Evolutionary conservation across 2,797 vertebrate species (phyloP), one percentile per base, ranked within the genome.

Genomic region (Micropoecilia bifurca): DNA sequence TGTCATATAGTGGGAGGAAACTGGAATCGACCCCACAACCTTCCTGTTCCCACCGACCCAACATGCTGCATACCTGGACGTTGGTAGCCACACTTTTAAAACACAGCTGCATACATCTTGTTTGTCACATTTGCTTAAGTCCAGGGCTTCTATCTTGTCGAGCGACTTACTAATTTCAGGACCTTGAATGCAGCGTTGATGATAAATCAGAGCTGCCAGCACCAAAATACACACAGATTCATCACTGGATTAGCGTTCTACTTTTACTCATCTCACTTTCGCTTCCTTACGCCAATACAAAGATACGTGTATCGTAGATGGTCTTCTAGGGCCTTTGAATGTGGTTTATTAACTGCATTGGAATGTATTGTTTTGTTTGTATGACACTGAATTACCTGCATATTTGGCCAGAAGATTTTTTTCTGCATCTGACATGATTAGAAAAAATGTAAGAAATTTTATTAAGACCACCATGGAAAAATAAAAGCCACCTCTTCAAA

Each of bases 161-260:
- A 90, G 91, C 63, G 73, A 93, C 88, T 94, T 86, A 86, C 93
- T 96, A 95, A 96, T 95, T 95, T 93, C 92, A 90, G 86, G 91
- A 94, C 94, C 92, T 91, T 94, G 94, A 94, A 92, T 94, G 93
- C 95, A 95, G 91, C 91, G 92, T 92, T 91, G 85, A 93, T 90
- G 92, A 95, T 96, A 95, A 95, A 96, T 96, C 94, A 95, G 91
- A 92, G 77, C 89, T 94, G 93, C 91, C 94, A 94, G 80, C 63
- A 83, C 88, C 89, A 95, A 95, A 95, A 95, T 93, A 95, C 92
- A 95, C 92, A 95, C 87, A 93, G 88, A 95, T 95, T 92, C 92
- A 94, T 95, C 94, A 95, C 88, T 43, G 90, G 87, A 94, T 95
- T 95, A 94, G 86, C 68, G 57, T 83, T 94, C 91, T 79, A 90